A percentile compares a stretch with the other conserved stretches of the same genome.
phyloP scores from a whole-genome alignment of 2,888 invertebrate genomes.

The Kryphioiulus occultus region DNA sequence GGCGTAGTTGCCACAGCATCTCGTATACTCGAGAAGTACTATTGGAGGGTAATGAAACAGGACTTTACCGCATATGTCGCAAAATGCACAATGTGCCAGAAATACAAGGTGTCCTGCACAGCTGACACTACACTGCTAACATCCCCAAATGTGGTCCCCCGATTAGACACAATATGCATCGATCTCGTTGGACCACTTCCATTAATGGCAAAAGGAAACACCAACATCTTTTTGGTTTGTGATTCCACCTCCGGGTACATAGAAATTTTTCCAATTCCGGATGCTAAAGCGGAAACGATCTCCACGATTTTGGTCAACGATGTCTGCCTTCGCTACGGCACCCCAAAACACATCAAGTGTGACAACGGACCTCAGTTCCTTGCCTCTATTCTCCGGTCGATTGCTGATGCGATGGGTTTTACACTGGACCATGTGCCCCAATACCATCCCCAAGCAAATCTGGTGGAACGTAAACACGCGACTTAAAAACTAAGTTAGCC shows the following conservation, averaged over 20 bases:
- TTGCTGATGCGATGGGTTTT: background rate
- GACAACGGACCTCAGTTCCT: conserved; percentile 13
- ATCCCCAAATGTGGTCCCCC: background rate
- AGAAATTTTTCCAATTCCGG: conserved; percentile 43
- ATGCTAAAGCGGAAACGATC: conserved; percentile 21
- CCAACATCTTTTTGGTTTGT: background rate
- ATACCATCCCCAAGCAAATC: conserved; percentile 52
- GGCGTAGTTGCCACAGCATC: too few relatives aligned
- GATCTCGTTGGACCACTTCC: conserved; percentile 49
- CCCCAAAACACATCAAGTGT: background rate
- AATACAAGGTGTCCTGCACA: conserved; percentile 24
- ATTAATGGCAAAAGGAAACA: background rate
- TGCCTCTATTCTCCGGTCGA: background rate
- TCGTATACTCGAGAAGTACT: too few relatives aligned
- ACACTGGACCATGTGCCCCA: background rate
- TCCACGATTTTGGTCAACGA: conserved; percentile 21
- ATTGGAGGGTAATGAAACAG: background rate
- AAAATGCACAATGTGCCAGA: background rate
- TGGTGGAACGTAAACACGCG: conserved; percentile 8
- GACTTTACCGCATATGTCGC: background rate
- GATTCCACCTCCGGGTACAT: background rate
- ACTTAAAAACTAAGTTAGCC: conserved; percentile 45
- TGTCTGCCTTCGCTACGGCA: conserved; percentile 49
- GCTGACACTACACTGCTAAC: too few relatives aligned
- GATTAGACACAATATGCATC: background rate